Evolutionary conservation across 1,140 invertebrate genomes (phyloP), one percentile per base, ranked within the genome.

Genomic region (Papilio machaon): DNA sequence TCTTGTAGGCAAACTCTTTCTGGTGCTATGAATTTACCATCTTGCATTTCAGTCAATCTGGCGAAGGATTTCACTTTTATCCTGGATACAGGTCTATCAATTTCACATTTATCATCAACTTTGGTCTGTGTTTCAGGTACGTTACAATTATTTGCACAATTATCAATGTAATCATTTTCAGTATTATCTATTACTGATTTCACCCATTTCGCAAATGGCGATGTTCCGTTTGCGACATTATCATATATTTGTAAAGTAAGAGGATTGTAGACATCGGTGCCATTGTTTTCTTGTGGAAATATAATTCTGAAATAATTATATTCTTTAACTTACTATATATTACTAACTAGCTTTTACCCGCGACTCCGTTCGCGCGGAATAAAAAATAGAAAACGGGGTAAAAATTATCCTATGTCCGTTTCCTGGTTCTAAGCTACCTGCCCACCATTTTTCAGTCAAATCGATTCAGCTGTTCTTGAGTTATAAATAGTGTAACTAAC

Each of bases 21-120:
- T 19, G 74, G 74, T 11, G 19, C 74, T 23, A 7, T 47, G n/a
- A 49, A 49, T 30, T 74, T 11, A 17, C 23, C 46, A 15, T 49
- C 5, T 46, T 74, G 10, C 11, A 9, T 30, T 30, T 30, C 23
- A 30, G 23, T 30, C 10, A 76, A 7, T 30, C 19, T 76, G 5
- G 74, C 46, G 23, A 76, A 52, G 15, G 74, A 76, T 23, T 76
- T 76, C 17, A 76, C 74, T 52, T 76, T 76, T 5, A 76, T 30
- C 13, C 19, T 76, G 1, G 43, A n/a, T 8, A 6, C 13, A 2
- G 74, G 19, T 75, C 7, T 52, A 35, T 76, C 23, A 30, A 30
- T n/a, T 67, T 67, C 52, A 15, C 17, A 6, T 13, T 30, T 30
- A 30, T 30, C 23, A 30, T 30, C n/a, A n/a, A n/a, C 23, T 30